Evolutionary conservation across 37 sponge, comb jelly and placozoan genomes (phyloP).

Genomic region (Chondrosia reniformis): DNA sequence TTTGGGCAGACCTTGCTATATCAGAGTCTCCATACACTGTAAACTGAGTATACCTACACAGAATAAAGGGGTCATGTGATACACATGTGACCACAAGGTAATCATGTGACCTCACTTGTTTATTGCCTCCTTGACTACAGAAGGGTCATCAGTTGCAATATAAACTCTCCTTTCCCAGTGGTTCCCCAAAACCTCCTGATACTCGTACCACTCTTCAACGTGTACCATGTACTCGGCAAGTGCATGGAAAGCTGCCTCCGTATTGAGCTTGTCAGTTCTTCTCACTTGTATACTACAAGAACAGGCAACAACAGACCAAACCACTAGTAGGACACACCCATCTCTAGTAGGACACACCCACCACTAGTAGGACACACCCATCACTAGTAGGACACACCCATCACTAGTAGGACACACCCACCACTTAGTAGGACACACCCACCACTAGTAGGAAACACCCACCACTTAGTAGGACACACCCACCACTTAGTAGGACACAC

Average conservation of each 20-base stretch:
- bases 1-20: slow-evolving; percentile 38
- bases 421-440: too few species aligned
- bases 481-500: too few species aligned
- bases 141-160: slow-evolving; percentile 76
- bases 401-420: too few species aligned
- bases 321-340: too few species aligned
- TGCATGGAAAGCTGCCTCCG: slow-evolving; percentile 62
- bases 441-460: too few species aligned
- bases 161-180: slow-evolving; percentile 43
- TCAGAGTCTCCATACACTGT: slow-evolving; percentile 44
- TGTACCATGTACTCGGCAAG: slow-evolving; percentile 77
- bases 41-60: slow-evolving; percentile 62
- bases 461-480: too few species aligned
- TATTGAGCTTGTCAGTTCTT: slow-evolving; percentile 63
- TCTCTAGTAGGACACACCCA: too few species aligned
- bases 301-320: too few species aligned
- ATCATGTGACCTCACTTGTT: slow-evolving; percentile 33
- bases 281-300: slow-evolving; percentile 67
- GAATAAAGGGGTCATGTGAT: too few species aligned
- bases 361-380: too few species aligned
- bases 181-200: slow-evolving; percentile 11
- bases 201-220: slow-evolving; percentile 73
- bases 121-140: slow-evolving; percentile 48
- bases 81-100: too few species aligned
- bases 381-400: too few species aligned